Conservation (phyloP, 2,797 vertebrate genomes). For the Sarcoramphus papa region DNA sequence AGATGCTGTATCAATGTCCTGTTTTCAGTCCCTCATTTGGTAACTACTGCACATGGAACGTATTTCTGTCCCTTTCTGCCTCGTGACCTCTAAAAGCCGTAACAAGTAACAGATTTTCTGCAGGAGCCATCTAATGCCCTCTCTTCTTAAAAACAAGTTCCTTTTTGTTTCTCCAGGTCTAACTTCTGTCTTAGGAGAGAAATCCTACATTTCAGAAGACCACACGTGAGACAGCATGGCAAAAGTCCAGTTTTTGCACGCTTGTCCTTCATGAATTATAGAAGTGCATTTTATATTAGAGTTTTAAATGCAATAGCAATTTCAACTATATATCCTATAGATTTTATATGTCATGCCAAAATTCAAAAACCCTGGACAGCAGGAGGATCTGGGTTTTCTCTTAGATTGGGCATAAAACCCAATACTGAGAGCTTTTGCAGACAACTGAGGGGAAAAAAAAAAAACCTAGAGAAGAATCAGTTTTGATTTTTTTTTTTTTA, state of each 20-base stretch:
- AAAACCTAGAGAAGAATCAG: background rate
- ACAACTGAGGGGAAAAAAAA: background rate
- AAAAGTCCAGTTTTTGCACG: background rate
- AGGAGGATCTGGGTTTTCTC: background rate
- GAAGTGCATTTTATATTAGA: background rate
- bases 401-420: background rate
- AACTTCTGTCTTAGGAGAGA: background rate
- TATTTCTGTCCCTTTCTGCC: background rate
- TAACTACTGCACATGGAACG: background rate
- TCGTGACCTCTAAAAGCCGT: background rate
- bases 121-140: background rate
- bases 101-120: background rate
- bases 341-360: background rate
- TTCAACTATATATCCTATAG: background rate
- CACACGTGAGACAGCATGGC: background rate
- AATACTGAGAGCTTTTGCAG: background rate
- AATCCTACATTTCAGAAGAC: background rate
- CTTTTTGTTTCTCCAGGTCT: background rate
- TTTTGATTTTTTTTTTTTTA: background rate
- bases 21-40: background rate
- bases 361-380: background rate
- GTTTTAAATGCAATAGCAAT: background rate
- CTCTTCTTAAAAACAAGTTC: background rate
- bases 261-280: background rate
- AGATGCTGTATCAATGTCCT: background rate